phyloP scores from a whole-genome alignment of 2,888 invertebrate genomes.

The Crossocerus cetratus region DNA sequence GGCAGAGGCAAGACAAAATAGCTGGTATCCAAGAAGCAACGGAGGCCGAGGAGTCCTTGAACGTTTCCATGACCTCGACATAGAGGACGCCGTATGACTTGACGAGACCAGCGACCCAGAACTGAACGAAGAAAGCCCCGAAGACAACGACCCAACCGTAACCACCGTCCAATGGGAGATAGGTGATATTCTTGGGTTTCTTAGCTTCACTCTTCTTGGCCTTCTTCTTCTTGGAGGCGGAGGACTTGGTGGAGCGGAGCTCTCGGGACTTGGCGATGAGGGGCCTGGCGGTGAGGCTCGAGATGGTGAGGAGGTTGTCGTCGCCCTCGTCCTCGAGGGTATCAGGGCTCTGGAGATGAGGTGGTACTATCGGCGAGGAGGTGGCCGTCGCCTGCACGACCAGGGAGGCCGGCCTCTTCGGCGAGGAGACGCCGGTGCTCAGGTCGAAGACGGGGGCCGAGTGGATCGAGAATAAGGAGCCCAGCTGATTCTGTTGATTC shows the following conservation, averaged over 20 bases:
- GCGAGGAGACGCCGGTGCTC: constrained; percentile 63
- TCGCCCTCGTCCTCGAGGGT: constrained; percentile 82
- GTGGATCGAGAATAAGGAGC: constrained; percentile 83
- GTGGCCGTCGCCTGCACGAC: constrained; percentile 76
- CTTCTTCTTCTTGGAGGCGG: constrained; percentile 45
- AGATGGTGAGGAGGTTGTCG: constrained; percentile 85
- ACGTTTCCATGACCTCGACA: constrained; percentile 88
- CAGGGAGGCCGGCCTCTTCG: constrained; percentile 77
- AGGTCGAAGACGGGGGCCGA: constrained; percentile 81
- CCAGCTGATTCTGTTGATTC: constrained; percentile 78
- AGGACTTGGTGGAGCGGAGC: constrained; percentile 77
- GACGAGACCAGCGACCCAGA: constrained; percentile 89
- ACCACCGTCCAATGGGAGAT: constrained; percentile 83
- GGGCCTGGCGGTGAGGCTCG: constrained; percentile 85
- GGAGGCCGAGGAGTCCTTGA: constrained; percentile 85
- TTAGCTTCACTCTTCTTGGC: constrained; percentile 46
- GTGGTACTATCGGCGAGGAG: constrained; percentile 75
- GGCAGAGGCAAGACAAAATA: constrained; percentile 85
- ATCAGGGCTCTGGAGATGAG: constrained; percentile 75
- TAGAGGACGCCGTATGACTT: constrained; percentile 90
- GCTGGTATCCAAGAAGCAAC: constrained; percentile 90
- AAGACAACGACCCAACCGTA: constrained; percentile 88
- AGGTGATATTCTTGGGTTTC: constrained; percentile 59
- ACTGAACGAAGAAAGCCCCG: constrained; percentile 88
- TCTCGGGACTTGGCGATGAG: constrained; percentile 84